These are phyloP conservation scores for Entomyzon cyanotis DNA, from an alignment of 2,113 vertebrate species.

Conservation along the genomic window DNA sequence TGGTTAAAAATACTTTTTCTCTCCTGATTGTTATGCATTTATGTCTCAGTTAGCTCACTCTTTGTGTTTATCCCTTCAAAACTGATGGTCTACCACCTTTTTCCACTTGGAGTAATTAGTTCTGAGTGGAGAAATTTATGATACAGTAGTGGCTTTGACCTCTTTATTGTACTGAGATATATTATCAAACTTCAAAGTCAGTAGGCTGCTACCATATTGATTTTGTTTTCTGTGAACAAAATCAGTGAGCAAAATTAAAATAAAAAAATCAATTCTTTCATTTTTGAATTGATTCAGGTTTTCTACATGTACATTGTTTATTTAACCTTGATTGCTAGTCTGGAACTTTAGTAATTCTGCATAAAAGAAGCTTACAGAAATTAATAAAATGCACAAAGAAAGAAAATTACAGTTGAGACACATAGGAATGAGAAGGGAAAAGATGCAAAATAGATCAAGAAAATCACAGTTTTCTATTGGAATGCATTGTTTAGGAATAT, in stretches of 20 bases:
- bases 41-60: not conserved
- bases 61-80: not conserved
- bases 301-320: not conserved
- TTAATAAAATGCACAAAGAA: not conserved
- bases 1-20: not conserved
- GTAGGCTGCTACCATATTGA: constrained; percentile 52
- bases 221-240: constrained; percentile 71
- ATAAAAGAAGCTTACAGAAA: not conserved
- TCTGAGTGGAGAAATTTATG: constrained; percentile 48
- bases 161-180: constrained; percentile 55
- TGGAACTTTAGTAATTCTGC: not conserved
- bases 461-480: not conserved
- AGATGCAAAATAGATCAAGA: not conserved
- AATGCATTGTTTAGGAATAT: not conserved
- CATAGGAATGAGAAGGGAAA: not conserved
- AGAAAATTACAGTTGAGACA: not conserved
- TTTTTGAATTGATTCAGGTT: constrained; percentile 22
- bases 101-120: constrained; percentile 57
- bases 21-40: not conserved
- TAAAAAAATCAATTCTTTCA: constrained; percentile 47
- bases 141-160: constrained; percentile 43
- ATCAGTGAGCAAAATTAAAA: constrained; percentile 64
- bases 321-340: constrained; percentile 26
- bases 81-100: constrained; percentile 32
- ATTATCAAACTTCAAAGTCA: constrained; percentile 49